Conservation (phyloP, 2,888 invertebrate genomes). For the Azorinus chamasolen region DNA sequence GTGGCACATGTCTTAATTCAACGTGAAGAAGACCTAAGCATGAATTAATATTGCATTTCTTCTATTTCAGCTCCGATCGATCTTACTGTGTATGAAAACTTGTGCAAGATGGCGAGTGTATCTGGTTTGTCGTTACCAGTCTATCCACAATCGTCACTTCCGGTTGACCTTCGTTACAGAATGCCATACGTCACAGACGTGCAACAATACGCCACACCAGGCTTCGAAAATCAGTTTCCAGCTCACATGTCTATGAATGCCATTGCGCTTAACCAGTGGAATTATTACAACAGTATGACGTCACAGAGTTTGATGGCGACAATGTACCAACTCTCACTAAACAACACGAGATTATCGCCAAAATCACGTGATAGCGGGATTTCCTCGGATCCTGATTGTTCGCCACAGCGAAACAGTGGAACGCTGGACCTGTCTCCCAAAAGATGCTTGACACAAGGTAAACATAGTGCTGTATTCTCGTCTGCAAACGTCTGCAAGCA, state of each 20-base stretch:
- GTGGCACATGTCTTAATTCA: no score
- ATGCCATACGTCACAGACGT: constrained; percentile 18
- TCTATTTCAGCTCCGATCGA: no score
- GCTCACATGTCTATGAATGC: constrained; percentile 60
- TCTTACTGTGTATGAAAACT: constrained; percentile 9
- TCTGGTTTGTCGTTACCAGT: constrained; percentile 30
- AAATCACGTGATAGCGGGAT: constrained; percentile 62
- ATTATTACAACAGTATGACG: constrained; percentile 61
- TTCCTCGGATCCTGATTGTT: no score
- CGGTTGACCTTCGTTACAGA: constrained; percentile 21
- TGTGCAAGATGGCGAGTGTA: constrained; percentile 31
- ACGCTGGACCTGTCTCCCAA: constrained; percentile 20
- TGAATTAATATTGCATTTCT: no score
- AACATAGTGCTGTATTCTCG: neutral
- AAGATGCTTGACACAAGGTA: constrained; percentile 8
- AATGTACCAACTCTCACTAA: constrained; percentile 49
- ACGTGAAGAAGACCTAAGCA: no score
- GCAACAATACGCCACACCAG: no score
- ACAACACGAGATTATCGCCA: constrained; percentile 54
- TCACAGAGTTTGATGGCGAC: constrained; percentile 57
- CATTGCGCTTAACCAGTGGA: constrained; percentile 65
- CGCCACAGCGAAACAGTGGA: no score
- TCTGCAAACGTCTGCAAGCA: no score
- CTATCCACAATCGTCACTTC: constrained; percentile 23
- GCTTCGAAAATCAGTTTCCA: constrained; percentile 22